Conservation (phyloP, 1,140 invertebrate species). For the Atta texana region DNA sequence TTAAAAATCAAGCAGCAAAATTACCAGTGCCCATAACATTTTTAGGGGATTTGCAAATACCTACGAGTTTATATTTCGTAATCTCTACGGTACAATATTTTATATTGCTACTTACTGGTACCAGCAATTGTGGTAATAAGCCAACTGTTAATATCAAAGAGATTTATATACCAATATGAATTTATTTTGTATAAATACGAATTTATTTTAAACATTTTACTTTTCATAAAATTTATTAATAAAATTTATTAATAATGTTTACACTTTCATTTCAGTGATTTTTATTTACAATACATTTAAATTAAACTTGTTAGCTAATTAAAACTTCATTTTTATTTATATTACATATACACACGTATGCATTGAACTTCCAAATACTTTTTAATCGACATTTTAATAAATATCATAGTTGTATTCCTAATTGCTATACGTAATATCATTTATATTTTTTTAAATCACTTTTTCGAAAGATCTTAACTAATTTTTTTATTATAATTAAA, state of each 20-base stretch:
- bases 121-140: slow-evolving; percentile 62
- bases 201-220: background rate
- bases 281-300: background rate
- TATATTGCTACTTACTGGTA: background rate
- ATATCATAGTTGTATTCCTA: too few relatives aligned
- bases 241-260: background rate
- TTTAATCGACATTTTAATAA: too few relatives aligned
- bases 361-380: too few relatives aligned
- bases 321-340: too few relatives aligned
- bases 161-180: background rate
- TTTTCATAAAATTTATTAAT: background rate
- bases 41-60: background rate
- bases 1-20: background rate
- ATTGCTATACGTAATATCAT: too few relatives aligned
- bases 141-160: background rate
- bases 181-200: background rate
- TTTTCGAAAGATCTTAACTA: too few relatives aligned
- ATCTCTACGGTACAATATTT: slow-evolving; percentile 2
- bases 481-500: too few relatives aligned
- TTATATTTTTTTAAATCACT: too few relatives aligned
- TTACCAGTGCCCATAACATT: slow-evolving; percentile 44
- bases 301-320: too few relatives aligned
- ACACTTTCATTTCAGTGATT: background rate
- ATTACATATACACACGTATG: too few relatives aligned
- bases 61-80: background rate